These are phyloP conservation scores for Drosophila subquinaria DNA, from an alignment of 2,888 invertebrate genomes.

Conservation along the genomic window DNA sequence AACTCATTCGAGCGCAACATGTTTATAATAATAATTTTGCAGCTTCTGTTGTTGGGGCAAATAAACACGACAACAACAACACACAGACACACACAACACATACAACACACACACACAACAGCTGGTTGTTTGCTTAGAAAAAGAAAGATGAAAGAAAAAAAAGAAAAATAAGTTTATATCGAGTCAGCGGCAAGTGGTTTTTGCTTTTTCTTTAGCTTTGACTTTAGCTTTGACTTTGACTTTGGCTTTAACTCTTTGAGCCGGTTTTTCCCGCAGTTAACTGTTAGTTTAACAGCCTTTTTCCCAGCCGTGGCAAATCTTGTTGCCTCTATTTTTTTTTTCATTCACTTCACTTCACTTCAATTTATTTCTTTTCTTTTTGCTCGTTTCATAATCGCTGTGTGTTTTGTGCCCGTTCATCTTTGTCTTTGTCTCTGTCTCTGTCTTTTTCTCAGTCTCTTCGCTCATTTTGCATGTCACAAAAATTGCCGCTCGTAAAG, in stretches of 20 bases:
- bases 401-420: constrained; percentile 34
- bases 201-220: constrained; percentile 16
- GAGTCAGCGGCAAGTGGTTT: constrained; percentile 51
- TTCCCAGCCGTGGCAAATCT: constrained; percentile 62
- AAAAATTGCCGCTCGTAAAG: constrained; percentile 31
- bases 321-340: constrained; percentile 19
- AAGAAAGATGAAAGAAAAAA: constrained; percentile 12
- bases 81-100: neutral
- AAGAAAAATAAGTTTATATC: constrained; percentile 15
- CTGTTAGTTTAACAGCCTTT: constrained; percentile 48
- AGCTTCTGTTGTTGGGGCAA: constrained; percentile 47
- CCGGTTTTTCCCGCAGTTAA: constrained; percentile 68
- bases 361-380: constrained; percentile 9
- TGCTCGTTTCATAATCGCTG: constrained; percentile 68
- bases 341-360: constrained; percentile 14
- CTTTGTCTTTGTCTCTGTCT: constrained; percentile 53
- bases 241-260: constrained; percentile 47
- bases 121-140: constrained; percentile 35
- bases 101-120: constrained; percentile 1
- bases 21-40: constrained; percentile 62
- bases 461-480: constrained; percentile 75
- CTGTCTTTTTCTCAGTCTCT: constrained; percentile 29
- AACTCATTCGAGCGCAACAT: constrained; percentile 59
- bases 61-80: constrained; percentile 12
- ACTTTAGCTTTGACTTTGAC: constrained; percentile 46